These are phyloP conservation scores for Rattus rattus DNA, from an alignment of 2,113 vertebrate species.

Conservation along the genomic window DNA sequence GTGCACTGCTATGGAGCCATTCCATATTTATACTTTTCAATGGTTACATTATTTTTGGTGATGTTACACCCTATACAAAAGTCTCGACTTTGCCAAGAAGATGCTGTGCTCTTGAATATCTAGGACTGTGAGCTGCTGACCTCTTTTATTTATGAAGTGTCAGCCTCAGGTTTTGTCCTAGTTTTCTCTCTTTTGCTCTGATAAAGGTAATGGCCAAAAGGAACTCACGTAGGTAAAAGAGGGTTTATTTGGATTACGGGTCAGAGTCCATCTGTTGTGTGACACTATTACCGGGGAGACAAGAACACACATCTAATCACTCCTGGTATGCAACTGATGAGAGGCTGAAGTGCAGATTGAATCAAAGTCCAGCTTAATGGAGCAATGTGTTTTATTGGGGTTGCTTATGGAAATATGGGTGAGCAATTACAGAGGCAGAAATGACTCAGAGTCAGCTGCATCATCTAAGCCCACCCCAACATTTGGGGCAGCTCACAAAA, in stretches of 20 bases:
- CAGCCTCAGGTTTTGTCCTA: neutral
- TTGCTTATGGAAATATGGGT: neutral
- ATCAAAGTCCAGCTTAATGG: neutral
- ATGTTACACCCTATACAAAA: neutral
- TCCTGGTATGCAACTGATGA: neutral
- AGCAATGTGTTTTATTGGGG: neutral
- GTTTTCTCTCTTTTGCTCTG: neutral
- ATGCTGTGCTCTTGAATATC: neutral
- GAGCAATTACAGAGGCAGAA: neutral
- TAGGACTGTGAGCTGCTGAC: neutral
- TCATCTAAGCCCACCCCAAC: neutral
- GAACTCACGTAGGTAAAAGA: neutral
- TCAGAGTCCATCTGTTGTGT: neutral
- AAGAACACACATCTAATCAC: neutral
- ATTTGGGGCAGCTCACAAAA: neutral
- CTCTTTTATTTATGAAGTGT: neutral
- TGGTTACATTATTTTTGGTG: neutral
- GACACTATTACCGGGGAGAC: neutral
- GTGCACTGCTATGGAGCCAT: neutral
- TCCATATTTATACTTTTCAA: neutral
- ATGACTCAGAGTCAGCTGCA: neutral
- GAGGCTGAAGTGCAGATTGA: neutral
- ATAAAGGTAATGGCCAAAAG: neutral
- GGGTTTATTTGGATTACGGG: neutral
- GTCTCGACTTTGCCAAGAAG: neutral